Conservation (phyloP, 2,113 vertebrate species). For the Hydrolagus affinis region DNA sequence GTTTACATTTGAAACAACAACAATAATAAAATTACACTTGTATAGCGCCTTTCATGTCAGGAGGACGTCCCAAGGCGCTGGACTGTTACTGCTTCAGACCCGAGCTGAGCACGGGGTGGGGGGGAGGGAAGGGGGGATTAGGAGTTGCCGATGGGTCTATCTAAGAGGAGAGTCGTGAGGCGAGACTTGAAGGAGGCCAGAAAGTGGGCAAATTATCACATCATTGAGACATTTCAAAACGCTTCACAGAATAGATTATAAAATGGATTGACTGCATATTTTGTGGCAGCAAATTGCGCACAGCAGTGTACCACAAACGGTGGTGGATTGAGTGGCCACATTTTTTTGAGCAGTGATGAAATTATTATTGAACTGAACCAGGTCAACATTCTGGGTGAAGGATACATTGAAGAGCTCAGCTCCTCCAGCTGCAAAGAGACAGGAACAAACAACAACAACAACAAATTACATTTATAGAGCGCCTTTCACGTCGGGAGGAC, state of each 20-base stretch:
- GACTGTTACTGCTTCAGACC: no score
- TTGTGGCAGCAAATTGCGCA: neutral
- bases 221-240: neutral
- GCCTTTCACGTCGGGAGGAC: no score
- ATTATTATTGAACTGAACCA: neutral
- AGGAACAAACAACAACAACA: conserved; percentile 33
- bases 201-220: neutral
- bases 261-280: no score
- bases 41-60: no score
- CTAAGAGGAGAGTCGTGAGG: no score
- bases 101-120: no score
- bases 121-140: no score
- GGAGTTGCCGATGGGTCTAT: no score
- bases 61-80: no score
- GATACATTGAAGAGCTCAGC: conserved; percentile 98
- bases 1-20: neutral
- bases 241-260: neutral
- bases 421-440: conserved; percentile 82
- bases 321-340: neutral
- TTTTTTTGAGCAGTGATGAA: neutral
- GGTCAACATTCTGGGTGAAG: conserved; percentile 49
- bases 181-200: no score
- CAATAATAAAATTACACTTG: no score
- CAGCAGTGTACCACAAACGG: neutral
- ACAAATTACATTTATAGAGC: neutral